Evolutionary conservation across 2,888 invertebrate species (phyloP).

Genomic region (Spodoptera picta): DNA sequence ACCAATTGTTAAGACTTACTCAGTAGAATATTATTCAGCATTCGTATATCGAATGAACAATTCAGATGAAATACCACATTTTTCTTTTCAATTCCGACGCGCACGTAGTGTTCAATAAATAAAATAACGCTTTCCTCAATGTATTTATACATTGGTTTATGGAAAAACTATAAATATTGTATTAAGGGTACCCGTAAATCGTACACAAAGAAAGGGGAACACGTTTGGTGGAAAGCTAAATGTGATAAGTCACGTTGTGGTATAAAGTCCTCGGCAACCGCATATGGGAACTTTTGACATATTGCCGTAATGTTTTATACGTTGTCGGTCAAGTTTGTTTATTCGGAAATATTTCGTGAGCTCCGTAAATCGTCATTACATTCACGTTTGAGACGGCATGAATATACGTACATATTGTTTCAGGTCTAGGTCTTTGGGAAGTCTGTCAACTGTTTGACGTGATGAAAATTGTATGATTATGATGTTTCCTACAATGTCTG

Average conservation of each 20-base stretch:
- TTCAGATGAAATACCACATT: not conserved
- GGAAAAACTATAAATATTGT: conserved; percentile 67
- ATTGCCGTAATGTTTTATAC: conserved; percentile 48
- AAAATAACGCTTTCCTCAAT: conserved; percentile 13
- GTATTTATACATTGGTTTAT: conserved; percentile 38
- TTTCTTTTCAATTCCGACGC: conserved; percentile 11
- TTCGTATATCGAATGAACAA: not conserved
- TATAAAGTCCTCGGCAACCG: conserved; percentile 57
- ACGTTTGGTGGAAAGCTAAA: conserved; percentile 61
- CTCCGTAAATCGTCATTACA: conserved; percentile 1
- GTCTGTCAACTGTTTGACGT: too few relatives aligned
- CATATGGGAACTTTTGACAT: conserved; percentile 58
- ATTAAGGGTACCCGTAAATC: conserved; percentile 69
- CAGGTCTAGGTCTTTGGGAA: too few relatives aligned
- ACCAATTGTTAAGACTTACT: too few relatives aligned
- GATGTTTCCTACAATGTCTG: too few relatives aligned
- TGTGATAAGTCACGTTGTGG: conserved; percentile 73
- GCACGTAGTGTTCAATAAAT: conserved; percentile 1
- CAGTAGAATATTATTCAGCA: too few relatives aligned
- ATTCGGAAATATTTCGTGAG: not conserved
- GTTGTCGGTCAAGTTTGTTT: conserved; percentile 36
- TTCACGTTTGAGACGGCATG: too few relatives aligned
- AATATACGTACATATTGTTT: too few relatives aligned
- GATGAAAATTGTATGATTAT: too few relatives aligned
- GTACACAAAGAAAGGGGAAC: conserved; percentile 68